Percentiles rank a stretch among this genome's conserved stretches.
Evolutionary conservation across 2,888 invertebrate species (phyloP).

Genomic region (Nasonovia ribisnigri): DNA sequence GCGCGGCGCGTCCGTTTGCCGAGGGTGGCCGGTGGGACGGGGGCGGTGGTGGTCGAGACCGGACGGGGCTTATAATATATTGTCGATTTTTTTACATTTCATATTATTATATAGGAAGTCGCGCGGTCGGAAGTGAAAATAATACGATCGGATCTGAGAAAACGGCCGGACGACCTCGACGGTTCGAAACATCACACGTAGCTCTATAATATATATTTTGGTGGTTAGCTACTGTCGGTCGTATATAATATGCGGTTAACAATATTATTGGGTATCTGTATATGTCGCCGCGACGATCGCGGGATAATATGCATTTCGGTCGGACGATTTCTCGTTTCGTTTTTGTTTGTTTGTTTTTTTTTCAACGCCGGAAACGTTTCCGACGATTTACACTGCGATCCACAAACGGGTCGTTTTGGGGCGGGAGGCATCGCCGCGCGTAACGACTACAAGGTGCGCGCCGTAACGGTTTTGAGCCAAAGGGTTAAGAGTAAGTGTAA

Average conservation of each 20-base stretch:
- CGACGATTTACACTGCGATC: background rate
- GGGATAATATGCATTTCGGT: background rate
- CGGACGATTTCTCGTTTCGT: background rate
- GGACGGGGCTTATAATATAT: background rate
- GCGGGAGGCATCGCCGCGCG: background rate
- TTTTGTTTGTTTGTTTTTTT: background rate
- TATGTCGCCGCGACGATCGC: background rate
- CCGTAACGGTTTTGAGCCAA: slow-evolving; percentile 54
- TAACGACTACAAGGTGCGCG: slow-evolving; percentile 27
- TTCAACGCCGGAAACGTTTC: slow-evolving; percentile 33
- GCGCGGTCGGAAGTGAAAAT: background rate
- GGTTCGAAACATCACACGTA: background rate
- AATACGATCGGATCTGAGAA: background rate
- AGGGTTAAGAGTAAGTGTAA: slow-evolving; percentile 22
- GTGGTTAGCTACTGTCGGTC: background rate
- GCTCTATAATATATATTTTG: background rate
- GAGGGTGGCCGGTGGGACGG: background rate
- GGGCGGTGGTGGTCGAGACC: background rate
- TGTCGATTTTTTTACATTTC: background rate
- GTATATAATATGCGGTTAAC: background rate
- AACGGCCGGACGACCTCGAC: background rate
- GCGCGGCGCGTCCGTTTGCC: background rate
- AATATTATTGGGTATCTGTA: background rate
- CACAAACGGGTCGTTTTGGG: background rate
- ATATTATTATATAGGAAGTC: background rate